Evolutionary conservation across 53 echinoderm and acorn worm genomes (phyloP).

Genomic region (Zoroaster sp.): DNA sequence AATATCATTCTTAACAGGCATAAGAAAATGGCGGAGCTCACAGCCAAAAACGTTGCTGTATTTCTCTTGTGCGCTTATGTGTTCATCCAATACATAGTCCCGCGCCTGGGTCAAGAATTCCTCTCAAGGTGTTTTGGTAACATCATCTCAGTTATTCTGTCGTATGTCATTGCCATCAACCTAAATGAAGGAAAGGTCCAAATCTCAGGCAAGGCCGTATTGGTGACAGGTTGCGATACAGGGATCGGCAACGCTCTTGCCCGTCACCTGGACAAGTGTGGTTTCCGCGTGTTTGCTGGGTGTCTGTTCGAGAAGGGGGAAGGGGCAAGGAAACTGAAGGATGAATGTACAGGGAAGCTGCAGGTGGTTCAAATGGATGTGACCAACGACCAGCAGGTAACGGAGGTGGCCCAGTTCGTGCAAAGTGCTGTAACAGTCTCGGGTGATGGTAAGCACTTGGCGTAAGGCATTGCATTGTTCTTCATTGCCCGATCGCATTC

Average conservation of each 20-base stretch:
- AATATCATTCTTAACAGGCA: background rate
- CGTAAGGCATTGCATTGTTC: too few relatives aligned
- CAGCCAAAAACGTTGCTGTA: background rate
- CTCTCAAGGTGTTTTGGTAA: slow-evolving; percentile 30
- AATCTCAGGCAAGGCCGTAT: slow-evolving; percentile 23
- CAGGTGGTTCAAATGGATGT: slow-evolving; percentile 71
- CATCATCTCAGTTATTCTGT: background rate
- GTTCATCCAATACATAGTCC: slow-evolving; percentile 22
- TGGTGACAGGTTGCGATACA: slow-evolving; percentile 59
- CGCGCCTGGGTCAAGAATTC: slow-evolving; percentile 28
- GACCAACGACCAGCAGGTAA: slow-evolving; percentile 62
- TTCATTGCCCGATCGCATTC: too few relatives aligned
- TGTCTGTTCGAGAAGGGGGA: slow-evolving; percentile 60
- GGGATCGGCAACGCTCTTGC: slow-evolving; percentile 78
- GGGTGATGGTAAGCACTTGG: slow-evolving; percentile 63
- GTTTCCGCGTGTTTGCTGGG: slow-evolving; percentile 75
- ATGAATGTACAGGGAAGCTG: slow-evolving; percentile 25
- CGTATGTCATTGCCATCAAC: slow-evolving; percentile 29
- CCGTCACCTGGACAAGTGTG: slow-evolving; percentile 63
- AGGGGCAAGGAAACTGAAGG: slow-evolving; percentile 38
- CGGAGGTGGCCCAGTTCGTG: slow-evolving; percentile 45
- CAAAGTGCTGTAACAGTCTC: slow-evolving; percentile 50
- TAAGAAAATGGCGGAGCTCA: slow-evolving; percentile 9
- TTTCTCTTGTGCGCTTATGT: slow-evolving; percentile 31
- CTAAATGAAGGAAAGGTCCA: slow-evolving; percentile 9